These are phyloP conservation scores for Trichopoda pennipes DNA, from an alignment of 2,888 invertebrate genomes.

Conservation along the genomic window DNA sequence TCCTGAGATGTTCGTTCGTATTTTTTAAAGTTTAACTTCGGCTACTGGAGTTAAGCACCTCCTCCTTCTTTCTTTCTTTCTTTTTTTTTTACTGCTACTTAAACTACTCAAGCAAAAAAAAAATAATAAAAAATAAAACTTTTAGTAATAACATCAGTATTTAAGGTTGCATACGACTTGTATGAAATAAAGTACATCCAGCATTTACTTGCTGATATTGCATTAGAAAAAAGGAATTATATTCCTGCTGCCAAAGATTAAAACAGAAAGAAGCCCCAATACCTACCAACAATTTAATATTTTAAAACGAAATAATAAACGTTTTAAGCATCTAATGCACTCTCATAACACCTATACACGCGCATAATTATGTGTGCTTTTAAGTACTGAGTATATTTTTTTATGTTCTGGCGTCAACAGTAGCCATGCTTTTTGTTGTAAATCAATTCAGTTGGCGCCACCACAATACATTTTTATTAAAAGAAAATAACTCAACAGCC, in stretches of 20 bases:
- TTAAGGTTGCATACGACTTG: background rate
- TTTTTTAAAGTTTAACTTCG: constrained; percentile 71
- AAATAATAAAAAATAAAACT: constrained; percentile 10
- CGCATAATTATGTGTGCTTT: background rate
- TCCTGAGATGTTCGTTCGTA: constrained; percentile 47
- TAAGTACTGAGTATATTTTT: constrained; percentile 23
- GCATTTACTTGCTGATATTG: too few species aligned
- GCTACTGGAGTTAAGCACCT: constrained; percentile 81
- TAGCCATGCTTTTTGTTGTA: constrained; percentile 1
- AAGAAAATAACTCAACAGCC: background rate
- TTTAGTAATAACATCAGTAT: background rate
- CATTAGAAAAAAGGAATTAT: too few species aligned
- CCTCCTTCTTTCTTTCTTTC: constrained; percentile 73
- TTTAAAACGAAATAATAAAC: too few species aligned
- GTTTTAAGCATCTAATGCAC: too few species aligned
- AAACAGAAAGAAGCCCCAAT: too few species aligned
- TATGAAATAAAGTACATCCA: background rate
- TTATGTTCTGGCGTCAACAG: constrained; percentile 60
- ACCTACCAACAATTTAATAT: too few species aligned
- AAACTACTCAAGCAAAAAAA: constrained; percentile 1
- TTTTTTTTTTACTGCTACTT: constrained; percentile 1
- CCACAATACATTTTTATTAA: constrained; percentile 17
- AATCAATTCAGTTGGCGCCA: constrained; percentile 33
- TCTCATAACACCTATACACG: too few species aligned
- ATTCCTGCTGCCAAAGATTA: too few species aligned